These are phyloP conservation scores for Todiramphus saurophagus DNA, from an alignment of 2,113 vertebrate genomes.

Conservation along the genomic window DNA sequence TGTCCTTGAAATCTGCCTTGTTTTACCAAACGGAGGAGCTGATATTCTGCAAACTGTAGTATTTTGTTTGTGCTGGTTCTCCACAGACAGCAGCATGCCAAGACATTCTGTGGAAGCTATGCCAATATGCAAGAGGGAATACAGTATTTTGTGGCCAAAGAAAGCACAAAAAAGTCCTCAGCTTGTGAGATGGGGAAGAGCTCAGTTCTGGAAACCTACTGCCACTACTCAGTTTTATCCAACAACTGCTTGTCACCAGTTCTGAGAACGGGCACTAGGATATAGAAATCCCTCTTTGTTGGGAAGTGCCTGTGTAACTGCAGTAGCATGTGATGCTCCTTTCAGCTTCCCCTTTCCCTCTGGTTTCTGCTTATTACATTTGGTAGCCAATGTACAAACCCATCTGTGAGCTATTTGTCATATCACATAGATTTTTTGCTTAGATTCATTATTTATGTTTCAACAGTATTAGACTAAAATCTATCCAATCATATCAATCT, in stretches of 20 bases:
- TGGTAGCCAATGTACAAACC: neutral
- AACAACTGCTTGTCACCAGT: neutral
- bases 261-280: neutral
- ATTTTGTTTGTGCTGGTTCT: neutral
- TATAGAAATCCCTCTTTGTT: neutral
- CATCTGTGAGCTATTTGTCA: neutral
- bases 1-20: constrained; percentile 22
- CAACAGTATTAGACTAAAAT: neutral
- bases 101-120: neutral
- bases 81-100: neutral
- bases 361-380: neutral
- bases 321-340: neutral
- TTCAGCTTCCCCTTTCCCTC: neutral
- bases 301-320: neutral
- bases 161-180: neutral
- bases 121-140: neutral
- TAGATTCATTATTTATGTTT: neutral
- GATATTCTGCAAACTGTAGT: constrained; percentile 42
- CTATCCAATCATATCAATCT: neutral
- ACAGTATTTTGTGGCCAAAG: neutral
- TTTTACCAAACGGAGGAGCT: constrained; percentile 50
- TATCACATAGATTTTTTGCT: neutral
- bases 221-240: neutral
- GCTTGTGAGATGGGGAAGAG: neutral
- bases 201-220: neutral